These are phyloP conservation scores for Aurelia sp. DNA, from an alignment of 30 jellyfish, hydroid and myxozoan species.

Conservation along the genomic window DNA sequence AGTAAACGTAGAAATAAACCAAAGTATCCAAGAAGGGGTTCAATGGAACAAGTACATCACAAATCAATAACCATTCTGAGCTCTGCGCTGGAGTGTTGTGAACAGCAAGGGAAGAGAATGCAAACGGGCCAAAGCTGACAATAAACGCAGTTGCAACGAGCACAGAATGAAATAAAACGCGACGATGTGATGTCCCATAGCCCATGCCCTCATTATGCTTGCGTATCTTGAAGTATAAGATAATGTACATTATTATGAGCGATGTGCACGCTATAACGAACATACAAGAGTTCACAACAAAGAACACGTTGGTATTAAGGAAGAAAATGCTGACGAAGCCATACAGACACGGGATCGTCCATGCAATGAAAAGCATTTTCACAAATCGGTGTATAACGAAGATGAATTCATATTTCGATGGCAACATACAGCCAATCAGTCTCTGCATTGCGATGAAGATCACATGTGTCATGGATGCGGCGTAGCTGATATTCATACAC, in stretches of 20 bases:
- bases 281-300: background rate
- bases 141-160: conserved; percentile 6
- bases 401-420: background rate
- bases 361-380: background rate
- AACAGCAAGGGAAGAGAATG: background rate
- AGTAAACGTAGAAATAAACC: too few relatives aligned
- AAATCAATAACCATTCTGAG: too few relatives aligned
- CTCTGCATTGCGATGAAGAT: conserved; percentile 1
- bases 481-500: background rate
- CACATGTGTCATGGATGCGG: conserved; percentile 17
- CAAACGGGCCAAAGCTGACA: conserved; percentile 3
- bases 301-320: background rate
- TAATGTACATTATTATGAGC: background rate
- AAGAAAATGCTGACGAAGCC: background rate
- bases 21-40: too few relatives aligned
- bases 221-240: background rate
- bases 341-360: background rate
- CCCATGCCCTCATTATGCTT: background rate
- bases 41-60: too few relatives aligned
- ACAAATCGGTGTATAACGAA: background rate
- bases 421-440: background rate
- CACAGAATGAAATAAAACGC: background rate
- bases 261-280: background rate
- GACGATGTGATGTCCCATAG: background rate
- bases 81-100: too few relatives aligned